phyloP scores from a whole-genome alignment of 2,888 invertebrate species.

The Drosophila prostipennis region DNA sequence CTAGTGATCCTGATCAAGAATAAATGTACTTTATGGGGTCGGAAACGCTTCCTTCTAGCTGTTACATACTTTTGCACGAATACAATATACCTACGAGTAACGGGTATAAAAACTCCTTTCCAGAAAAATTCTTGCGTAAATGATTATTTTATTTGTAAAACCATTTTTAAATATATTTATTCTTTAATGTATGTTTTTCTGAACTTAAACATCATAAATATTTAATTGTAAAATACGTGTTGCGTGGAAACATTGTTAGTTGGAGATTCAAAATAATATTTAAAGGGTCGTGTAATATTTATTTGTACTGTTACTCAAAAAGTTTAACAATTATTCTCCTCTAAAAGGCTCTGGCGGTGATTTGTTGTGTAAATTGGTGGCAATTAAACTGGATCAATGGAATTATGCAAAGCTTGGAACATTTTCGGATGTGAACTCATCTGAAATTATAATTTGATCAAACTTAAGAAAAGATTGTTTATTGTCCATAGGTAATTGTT shows the following conservation, averaged over 20 bases:
- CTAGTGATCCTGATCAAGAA: too few species aligned
- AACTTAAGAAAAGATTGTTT: too few species aligned
- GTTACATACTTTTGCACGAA: too few species aligned
- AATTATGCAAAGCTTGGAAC: conserved; percentile 28
- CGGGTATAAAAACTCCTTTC: neutral
- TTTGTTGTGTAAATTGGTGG: conserved; percentile 31
- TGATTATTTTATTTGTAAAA: neutral
- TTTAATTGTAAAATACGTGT: conserved; percentile 15
- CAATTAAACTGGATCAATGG: conserved; percentile 23
- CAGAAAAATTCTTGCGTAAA: too few species aligned
- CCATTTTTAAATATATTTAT: neutral
- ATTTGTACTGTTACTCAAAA: conserved; percentile 48
- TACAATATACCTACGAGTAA: too few species aligned
- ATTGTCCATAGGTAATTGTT: neutral
- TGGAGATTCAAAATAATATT: conserved; percentile 44
- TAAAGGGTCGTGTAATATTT: conserved; percentile 29
- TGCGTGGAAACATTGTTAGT: conserved; percentile 16
- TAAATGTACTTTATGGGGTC: too few species aligned
- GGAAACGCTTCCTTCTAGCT: too few species aligned
- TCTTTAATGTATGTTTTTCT: neutral
- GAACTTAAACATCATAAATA: conserved; percentile 22
- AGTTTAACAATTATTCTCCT: conserved; percentile 26
- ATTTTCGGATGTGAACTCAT: conserved; percentile 9
- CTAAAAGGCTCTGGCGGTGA: conserved; percentile 23
- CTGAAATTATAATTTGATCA: conserved; percentile 1